Evolutionary conservation across 2,113 vertebrate genomes (phyloP), one percentile per base, ranked within the genome.

Genomic region (Mungos mungo): DNA sequence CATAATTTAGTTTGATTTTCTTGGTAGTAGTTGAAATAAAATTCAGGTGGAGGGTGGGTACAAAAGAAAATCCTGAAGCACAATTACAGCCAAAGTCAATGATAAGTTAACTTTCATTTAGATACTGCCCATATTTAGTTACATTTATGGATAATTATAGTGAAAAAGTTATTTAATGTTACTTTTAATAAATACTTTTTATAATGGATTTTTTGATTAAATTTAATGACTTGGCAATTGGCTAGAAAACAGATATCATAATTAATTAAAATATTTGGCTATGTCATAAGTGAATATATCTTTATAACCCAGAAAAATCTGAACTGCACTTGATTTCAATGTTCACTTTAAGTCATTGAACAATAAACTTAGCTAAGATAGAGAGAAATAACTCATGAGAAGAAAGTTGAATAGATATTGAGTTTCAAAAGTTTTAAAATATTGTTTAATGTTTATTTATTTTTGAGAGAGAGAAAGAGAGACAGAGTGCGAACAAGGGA

Each of bases 181-280:
- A 71, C 38, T 71, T 88, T 60, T 80, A 80, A 71, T 63, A 80
- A 47, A 88, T 47, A 81, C 31, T 81, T 81, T 63, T 45, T 71
- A 63, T 50, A 91, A 13, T 81, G 18, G 5, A 81, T 63, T 3
- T 81, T 79, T 71, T 94, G 65, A 94, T 77, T 54, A 68, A 77
- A 76, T 90, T 66, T 65, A 52, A 88, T 74, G 65, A 35, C 35
- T 16, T 81, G 11, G 12, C 35, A 88, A 90, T 77, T 76, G 35
- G 31, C 72, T 60, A 60, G 18, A 69, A 33, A 66, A 74, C 5
- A 66, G 18, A 82, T 68, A 76, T 68, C 66, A 93, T 31, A 69
- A 60, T 54, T 88, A 86, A 95, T 80, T 76, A 93, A 57, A 96
- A 74, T 57, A 66, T 82, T 93, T 84, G 68, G 31, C 68, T 88